Evolutionary conservation across 1,140 invertebrate species (phyloP).

Genomic region (Hycleus cichorii): DNA sequence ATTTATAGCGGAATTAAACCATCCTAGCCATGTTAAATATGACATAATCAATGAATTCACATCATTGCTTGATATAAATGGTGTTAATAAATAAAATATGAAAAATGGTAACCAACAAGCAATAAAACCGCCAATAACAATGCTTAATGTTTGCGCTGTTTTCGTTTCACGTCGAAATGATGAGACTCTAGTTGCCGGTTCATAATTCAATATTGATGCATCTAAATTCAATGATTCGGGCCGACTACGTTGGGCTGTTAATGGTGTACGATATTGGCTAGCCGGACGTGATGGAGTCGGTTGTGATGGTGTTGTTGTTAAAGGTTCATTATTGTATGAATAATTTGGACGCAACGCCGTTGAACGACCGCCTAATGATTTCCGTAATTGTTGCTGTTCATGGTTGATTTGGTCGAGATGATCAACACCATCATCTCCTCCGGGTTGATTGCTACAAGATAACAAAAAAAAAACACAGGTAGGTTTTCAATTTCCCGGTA

Average conservation of each 20-base stretch:
- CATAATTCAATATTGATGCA: conserved; percentile 33
- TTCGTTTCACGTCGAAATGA: conserved; percentile 69
- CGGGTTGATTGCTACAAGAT: conserved; percentile 14
- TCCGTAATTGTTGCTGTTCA: conserved; percentile 8
- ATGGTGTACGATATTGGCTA: conserved; percentile 26
- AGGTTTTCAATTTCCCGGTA: not conserved
- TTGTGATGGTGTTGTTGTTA: not conserved
- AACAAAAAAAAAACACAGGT: conserved; percentile 1
- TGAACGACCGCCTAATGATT: conserved; percentile 11
- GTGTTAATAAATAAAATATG: conserved; percentile 72
- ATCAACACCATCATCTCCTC: conserved; percentile 3
- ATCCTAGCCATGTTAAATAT: conserved; percentile 83
- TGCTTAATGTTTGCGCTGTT: conserved; percentile 82
- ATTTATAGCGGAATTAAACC: conserved; percentile 87
- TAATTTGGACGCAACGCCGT: conserved; percentile 16
- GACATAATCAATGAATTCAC: conserved; percentile 61
- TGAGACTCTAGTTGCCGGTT: conserved; percentile 48
- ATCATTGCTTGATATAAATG: conserved; percentile 55
- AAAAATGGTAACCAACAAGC: conserved; percentile 89
- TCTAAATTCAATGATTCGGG: conserved; percentile 34
- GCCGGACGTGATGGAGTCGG: conserved; percentile 18
- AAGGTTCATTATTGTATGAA: conserved; percentile 27
- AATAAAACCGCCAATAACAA: conserved; percentile 88
- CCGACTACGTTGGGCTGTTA: conserved; percentile 19
- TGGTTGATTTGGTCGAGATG: conserved; percentile 17